A percentile compares a stretch with the other conserved stretches of the same genome.
Conservation (phyloP, 1,140 invertebrate species). For the Sycophaga agraensis region DNA sequence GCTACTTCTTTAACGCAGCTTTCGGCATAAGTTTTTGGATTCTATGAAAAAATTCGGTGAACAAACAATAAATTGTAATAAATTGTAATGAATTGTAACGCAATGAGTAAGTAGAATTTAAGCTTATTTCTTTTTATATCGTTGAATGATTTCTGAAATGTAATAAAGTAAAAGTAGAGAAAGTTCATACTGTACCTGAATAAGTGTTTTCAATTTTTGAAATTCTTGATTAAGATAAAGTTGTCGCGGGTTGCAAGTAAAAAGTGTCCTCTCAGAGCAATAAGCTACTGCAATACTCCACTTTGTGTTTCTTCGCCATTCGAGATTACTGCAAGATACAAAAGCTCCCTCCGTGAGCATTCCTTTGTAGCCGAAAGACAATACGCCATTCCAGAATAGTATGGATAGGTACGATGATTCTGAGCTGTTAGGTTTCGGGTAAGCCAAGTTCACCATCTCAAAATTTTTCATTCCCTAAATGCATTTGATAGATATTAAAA, state of each 20-base stretch:
- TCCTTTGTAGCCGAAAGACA: conserved; percentile 63
- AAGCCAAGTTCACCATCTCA: conserved; percentile 47
- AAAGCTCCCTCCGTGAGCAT: conserved; percentile 60
- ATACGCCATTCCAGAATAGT: conserved; percentile 65
- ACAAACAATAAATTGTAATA: too few species aligned
- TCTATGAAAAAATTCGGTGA: conserved; percentile 44
- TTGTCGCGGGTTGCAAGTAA: conserved; percentile 51
- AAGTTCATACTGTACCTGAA: not conserved
- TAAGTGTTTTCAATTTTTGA: conserved; percentile 32
- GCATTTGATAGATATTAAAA: too few species aligned
- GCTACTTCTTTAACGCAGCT: conserved; percentile 41
- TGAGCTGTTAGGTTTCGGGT: conserved; percentile 33
- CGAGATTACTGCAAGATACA: conserved; percentile 66
- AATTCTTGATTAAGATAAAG: conserved; percentile 43
- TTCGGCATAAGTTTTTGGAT: conserved; percentile 35
- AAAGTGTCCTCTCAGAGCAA: conserved; percentile 52
- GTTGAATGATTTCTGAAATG: not conserved
- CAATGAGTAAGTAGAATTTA: too few species aligned
- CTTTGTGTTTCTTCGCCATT: conserved; percentile 52
- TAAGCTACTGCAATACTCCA: conserved; percentile 49
- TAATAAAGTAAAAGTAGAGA: not conserved
- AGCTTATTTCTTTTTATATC: too few species aligned
- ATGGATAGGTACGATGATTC: conserved; percentile 57
- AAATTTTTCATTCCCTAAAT: conserved; percentile 52
- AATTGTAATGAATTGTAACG: too few species aligned